Conservation (phyloP, 2,888 invertebrate genomes). For the Latrodectus hesperus region DNA sequence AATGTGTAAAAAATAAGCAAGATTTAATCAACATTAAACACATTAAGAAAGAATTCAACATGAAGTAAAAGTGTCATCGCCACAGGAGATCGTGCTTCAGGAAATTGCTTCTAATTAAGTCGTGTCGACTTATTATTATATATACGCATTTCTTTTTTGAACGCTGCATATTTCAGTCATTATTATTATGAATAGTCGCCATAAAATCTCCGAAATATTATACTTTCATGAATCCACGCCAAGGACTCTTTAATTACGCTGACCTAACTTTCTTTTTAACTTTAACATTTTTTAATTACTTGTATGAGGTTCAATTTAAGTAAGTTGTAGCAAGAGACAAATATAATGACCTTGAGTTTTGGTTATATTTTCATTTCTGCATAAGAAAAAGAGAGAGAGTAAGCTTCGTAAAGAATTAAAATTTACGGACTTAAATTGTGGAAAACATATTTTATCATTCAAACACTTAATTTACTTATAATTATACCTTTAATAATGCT, state of each 20-base stretch:
- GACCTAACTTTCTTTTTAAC: not conserved
- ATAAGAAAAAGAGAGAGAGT: no score
- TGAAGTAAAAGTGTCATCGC: not conserved
- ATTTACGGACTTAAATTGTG: no score
- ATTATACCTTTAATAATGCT: no score
- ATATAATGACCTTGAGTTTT: not conserved
- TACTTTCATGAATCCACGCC: slow-evolving; percentile 28
- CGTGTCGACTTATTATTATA: not conserved
- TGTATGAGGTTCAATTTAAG: not conserved
- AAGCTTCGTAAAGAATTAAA: no score
- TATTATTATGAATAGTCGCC: slow-evolving; percentile 29
- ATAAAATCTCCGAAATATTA: slow-evolving; percentile 29
- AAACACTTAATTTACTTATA: no score
- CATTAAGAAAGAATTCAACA: no score
- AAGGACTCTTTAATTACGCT: slow-evolving; percentile 32
- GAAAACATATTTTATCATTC: no score
- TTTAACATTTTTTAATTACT: slow-evolving; percentile 37
- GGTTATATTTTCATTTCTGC: not conserved
- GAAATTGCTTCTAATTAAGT: not conserved
- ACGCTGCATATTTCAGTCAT: slow-evolving; percentile 13
- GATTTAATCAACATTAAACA: no score
- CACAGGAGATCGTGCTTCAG: not conserved
- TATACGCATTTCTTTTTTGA: slow-evolving; percentile 6
- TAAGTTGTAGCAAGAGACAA: not conserved
- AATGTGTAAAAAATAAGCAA: no score